Conservation (phyloP, 2,888 invertebrate genomes). For the Pristionchus arcanus region DNA sequence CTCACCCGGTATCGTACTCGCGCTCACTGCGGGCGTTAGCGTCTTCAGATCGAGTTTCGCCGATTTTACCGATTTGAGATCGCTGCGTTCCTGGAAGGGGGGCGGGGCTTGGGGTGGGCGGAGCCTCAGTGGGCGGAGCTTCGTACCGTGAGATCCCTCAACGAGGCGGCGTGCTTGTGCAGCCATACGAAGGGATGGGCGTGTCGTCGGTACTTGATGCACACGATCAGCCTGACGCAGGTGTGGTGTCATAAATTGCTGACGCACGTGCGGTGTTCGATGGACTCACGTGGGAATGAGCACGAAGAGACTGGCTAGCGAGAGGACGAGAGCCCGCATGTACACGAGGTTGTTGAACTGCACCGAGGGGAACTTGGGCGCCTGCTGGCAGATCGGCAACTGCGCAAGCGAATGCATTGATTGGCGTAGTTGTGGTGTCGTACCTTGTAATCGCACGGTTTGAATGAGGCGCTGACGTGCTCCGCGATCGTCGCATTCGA, state of each 20-base stretch:
- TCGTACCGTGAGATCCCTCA: constrained; percentile 33
- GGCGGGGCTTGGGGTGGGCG: constrained; percentile 22
- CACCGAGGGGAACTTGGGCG: not conserved
- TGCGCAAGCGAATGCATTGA: constrained; percentile 9
- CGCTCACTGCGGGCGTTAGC: not conserved
- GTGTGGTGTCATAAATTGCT: not conserved
- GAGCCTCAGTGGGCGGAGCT: not conserved
- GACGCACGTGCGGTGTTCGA: not conserved
- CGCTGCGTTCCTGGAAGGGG: constrained; percentile 5
- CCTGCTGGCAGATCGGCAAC: constrained; percentile 35
- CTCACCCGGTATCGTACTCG: not conserved
- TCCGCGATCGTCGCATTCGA: not conserved
- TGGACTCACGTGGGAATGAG: constrained; percentile 48
- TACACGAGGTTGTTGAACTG: constrained; percentile 30
- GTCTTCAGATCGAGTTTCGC: not conserved
- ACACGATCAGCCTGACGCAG: constrained; percentile 1
- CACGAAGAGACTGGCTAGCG: constrained; percentile 26
- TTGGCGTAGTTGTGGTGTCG: not conserved
- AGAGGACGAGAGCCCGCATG: constrained; percentile 36
- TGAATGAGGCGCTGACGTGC: not conserved
- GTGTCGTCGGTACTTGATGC: constrained; percentile 40
- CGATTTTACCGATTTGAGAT: not conserved
- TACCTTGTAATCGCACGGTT: constrained; percentile 49
- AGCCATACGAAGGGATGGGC: constrained; percentile 45
- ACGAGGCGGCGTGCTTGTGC: constrained; percentile 12